Evolutionary conservation across 2,113 vertebrate species (phyloP), one percentile per base, ranked within the genome.

Genomic region (Trichechus manatus): DNA sequence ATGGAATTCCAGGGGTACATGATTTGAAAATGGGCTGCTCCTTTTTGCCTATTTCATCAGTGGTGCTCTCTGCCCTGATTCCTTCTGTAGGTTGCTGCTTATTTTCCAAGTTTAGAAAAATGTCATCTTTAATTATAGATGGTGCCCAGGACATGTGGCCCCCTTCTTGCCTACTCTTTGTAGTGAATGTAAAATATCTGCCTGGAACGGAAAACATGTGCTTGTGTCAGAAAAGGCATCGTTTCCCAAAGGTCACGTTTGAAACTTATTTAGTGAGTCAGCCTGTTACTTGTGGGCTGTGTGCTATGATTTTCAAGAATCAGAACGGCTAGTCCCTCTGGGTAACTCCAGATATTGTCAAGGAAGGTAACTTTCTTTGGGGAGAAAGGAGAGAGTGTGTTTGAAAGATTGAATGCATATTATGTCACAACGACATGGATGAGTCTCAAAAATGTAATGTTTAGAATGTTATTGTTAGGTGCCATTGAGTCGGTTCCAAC

Each of bases 181-280:
- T 31, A 90, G 25, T 79, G 77, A 94, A 91, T 94, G 96, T 96
- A 97, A 98, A 97, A 97, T 96, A 75, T 20, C 81, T 83, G 92
- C 89, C 91, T 84, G 68, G 25, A 39, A 93, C 50, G 81, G 66
- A 97, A 97, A 97, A 97, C 95, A 97, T 82, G 93, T 95, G 97
- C 92, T 97, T 64, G 14, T 98, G 98, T 98, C 95, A 96, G 85
- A 93, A 63, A 87, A 96, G 87, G 72, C 42, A 47, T 94, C 85
- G 14, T 94, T 96, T 94, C 92, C 61, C 72, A 97, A 98, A 97
- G 97, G 97, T 97, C 97, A 98, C 87, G 91, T 95, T 79, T 96
- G 96, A 98, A 97, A 97, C 92, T 64, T 92, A 87, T 95, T 64
- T 74, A 70, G 77, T 70, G 68, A 97, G 93, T 96, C 81, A 68